Evolutionary conservation across 2,797 vertebrate species (phyloP).

Genomic region (Merluccius polli): DNA sequence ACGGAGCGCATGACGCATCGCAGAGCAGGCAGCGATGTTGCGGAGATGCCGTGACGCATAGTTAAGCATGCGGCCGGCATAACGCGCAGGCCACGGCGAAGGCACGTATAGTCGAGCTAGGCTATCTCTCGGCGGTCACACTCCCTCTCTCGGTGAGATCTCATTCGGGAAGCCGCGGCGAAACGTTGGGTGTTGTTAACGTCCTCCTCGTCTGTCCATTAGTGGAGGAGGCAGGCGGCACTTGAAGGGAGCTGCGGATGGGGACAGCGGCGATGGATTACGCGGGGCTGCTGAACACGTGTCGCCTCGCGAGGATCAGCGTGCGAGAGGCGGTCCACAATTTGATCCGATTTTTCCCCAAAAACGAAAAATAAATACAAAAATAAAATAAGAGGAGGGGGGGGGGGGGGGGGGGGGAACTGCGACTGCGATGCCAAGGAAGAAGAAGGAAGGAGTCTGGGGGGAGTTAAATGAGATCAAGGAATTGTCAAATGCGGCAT

Average conservation of each 20-base stretch:
- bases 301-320: not conserved
- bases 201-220: constrained; percentile 8
- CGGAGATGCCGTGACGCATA: constrained; percentile 28
- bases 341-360: not conserved
- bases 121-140: not conserved
- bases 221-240: constrained; percentile 15
- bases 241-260: constrained; percentile 17
- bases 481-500: constrained; percentile 2
- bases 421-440: not conserved
- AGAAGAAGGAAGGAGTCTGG: not conserved
- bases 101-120: constrained; percentile 11
- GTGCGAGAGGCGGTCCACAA: not conserved
- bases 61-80: constrained; percentile 15
- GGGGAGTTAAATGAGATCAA: constrained; percentile 1
- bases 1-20: constrained; percentile 32
- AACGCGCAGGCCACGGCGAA: constrained; percentile 14
- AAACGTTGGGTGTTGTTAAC: constrained; percentile 17
- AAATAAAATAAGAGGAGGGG: no score
- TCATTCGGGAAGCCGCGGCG: constrained; percentile 6
- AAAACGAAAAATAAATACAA: not conserved
- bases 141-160: constrained; percentile 4
- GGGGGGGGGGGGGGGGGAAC: no score
- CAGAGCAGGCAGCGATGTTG: constrained; percentile 19
- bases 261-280: not conserved
- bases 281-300: not conserved